These are phyloP conservation scores for Volucella bombylans DNA, from an alignment of 2,888 invertebrate genomes.

Conservation along the genomic window DNA sequence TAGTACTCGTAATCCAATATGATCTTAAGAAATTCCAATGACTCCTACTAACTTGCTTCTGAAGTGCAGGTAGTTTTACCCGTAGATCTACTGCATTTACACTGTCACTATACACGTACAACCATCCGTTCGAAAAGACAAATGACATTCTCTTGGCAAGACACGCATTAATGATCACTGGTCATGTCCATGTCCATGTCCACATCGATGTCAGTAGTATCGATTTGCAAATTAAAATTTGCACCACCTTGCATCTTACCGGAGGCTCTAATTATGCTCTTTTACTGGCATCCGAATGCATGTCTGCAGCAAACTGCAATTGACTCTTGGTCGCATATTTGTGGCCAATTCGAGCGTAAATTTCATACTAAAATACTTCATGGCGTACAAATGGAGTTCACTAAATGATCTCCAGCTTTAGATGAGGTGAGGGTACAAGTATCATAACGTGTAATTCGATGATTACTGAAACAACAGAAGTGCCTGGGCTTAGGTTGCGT, in stretches of 20 bases:
- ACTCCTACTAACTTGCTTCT: conserved; percentile 51
- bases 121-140: conserved; percentile 14
- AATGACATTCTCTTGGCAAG: conserved; percentile 67
- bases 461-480: conserved; percentile 67
- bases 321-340: conserved; percentile 71
- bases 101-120: neutral
- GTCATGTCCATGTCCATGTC: conserved; percentile 55
- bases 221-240: conserved; percentile 70
- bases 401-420: conserved; percentile 61
- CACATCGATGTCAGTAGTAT: conserved; percentile 72
- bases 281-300: conserved; percentile 44
- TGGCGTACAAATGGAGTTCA: conserved; percentile 64
- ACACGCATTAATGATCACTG: conserved; percentile 69
- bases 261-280: conserved; percentile 70
- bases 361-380: conserved; percentile 62
- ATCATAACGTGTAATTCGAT: conserved; percentile 69
- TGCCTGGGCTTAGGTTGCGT: conserved; percentile 58
- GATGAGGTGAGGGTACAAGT: neutral
- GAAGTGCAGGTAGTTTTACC: no score
- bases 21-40: conserved; percentile 71
- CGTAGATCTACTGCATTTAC: conserved; percentile 17
- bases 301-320: conserved; percentile 50
- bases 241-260: conserved; percentile 47
- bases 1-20: conserved; percentile 71
- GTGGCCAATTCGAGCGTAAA: conserved; percentile 71